Conservation (phyloP, 2,113 vertebrate genomes). For the Pipra filicauda region DNA sequence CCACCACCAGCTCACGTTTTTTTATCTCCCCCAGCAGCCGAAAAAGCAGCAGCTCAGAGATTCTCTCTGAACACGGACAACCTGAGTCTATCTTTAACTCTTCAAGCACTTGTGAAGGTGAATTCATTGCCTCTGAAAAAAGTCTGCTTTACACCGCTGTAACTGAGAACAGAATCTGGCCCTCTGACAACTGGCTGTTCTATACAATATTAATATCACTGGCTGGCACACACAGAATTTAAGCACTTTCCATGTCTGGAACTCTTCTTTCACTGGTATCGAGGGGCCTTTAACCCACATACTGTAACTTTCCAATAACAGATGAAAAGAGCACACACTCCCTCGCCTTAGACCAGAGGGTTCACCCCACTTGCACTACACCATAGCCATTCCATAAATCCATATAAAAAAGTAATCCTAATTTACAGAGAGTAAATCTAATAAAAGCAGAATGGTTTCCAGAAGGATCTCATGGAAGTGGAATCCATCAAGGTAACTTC, state of each 20-base stretch:
- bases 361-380: constrained; percentile 34
- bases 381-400: constrained; percentile 58
- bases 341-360: not conserved
- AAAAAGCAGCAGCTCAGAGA: not conserved
- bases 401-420: constrained; percentile 63
- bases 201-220: constrained; percentile 43
- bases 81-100: not conserved
- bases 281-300: constrained; percentile 20
- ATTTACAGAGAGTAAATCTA: constrained; percentile 56
- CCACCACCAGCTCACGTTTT: not conserved
- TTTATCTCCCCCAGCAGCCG: not conserved
- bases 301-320: constrained; percentile 36
- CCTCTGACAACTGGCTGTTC: constrained; percentile 29
- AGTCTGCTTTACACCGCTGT: not conserved
- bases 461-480: constrained; percentile 36
- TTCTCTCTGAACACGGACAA: not conserved
- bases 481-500: constrained; percentile 44
- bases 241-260: constrained; percentile 52
- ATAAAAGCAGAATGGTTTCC: constrained; percentile 59
- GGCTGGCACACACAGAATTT: constrained; percentile 37
- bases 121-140: not conserved
- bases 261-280: constrained; percentile 31
- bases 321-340: constrained; percentile 37
- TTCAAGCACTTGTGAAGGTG: not conserved
- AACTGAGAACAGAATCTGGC: constrained; percentile 49